These are phyloP conservation scores for Aspiorhynchus laticeps DNA, from an alignment of 2,113 vertebrate genomes.

Conservation along the genomic window DNA sequence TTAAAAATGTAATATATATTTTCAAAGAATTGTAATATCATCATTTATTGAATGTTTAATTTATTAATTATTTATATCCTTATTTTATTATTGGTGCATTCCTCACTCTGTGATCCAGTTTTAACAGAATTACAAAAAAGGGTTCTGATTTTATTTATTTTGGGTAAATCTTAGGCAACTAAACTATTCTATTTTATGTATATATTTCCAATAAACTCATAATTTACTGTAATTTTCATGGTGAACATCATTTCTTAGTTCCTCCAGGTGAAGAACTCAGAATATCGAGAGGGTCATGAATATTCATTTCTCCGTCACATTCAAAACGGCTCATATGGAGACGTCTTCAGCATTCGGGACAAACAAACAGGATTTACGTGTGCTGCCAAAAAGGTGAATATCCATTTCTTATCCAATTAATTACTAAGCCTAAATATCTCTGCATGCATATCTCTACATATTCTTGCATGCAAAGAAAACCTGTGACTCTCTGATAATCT, in stretches of 20 bases:
- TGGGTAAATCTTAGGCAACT: neutral
- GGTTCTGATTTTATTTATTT: neutral
- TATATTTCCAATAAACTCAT: neutral
- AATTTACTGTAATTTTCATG: neutral
- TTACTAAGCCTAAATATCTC: neutral
- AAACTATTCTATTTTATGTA: neutral
- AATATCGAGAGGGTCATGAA: constrained; percentile 87
- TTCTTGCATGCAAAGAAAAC: neutral
- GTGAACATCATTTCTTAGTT: constrained; percentile 54
- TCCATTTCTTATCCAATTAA: neutral
- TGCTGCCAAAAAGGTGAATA: constrained; percentile 89
- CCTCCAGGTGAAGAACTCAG: constrained; percentile 77
- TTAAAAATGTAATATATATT: too few species aligned
- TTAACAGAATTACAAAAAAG: neutral
- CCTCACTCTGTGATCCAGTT: neutral
- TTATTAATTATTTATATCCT: too few species aligned
- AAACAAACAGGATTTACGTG: constrained; percentile 86
- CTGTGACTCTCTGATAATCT: neutral
- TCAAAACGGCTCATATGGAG: constrained; percentile 91
- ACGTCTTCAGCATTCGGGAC: constrained; percentile 89
- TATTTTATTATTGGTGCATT: too few species aligned
- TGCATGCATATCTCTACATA: neutral
- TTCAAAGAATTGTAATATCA: too few species aligned
- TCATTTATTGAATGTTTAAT: too few species aligned
- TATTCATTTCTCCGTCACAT: constrained; percentile 82